Base-by-base conservation (phyloP, 2,113 vertebrate species). In the Rhea americana region DNA sequence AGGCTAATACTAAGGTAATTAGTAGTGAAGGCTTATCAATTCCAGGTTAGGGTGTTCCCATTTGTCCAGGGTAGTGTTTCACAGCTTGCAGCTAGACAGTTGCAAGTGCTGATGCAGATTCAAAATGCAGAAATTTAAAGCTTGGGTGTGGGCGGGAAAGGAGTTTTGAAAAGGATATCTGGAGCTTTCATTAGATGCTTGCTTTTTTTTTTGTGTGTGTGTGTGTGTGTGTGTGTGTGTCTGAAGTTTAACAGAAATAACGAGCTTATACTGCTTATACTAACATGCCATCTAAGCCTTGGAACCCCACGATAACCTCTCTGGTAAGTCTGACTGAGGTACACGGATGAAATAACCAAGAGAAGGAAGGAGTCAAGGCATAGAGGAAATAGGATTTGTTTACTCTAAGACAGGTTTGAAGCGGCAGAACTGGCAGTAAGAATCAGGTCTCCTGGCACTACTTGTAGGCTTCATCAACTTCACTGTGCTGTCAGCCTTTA, bases 181-280 rank as follows among this genome's bases (percentile, higher is more conserved):
- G 7, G 32, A 88, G 32, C 24, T 83, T 88, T 78, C 43, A 5
- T 82, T 47, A 28, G 32, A 12, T 17, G 35, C 35, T 35, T 35
- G 35, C 35, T 70, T 25, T 84, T 81, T 21, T 85, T 82, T 35
- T 28, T 16, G 14, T 45, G 41, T 35, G 35, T 35, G 35, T 35
- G 35, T 35, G 35, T 35, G 35, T 35, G 35, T 35, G 35, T 35
- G 35, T 35, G 35, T 35, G 35, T 35, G 35, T 35, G 11, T 62
- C 22, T 91, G 1, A 66, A 72, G 35, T 72, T 89, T 39, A 68
- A 24, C 19, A 45, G 22, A 53, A 68, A 18, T n/a, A 28, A 17
- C 4, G 5, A 78, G 7, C 7, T 75, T 0, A 0, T 20, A 62
- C 32, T 84, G 7, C 7, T 75, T 0, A 0, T 20, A 62, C 32